Evolutionary conservation across 2,797 vertebrate species (phyloP).

Genomic region (Smutsia gigantea): DNA sequence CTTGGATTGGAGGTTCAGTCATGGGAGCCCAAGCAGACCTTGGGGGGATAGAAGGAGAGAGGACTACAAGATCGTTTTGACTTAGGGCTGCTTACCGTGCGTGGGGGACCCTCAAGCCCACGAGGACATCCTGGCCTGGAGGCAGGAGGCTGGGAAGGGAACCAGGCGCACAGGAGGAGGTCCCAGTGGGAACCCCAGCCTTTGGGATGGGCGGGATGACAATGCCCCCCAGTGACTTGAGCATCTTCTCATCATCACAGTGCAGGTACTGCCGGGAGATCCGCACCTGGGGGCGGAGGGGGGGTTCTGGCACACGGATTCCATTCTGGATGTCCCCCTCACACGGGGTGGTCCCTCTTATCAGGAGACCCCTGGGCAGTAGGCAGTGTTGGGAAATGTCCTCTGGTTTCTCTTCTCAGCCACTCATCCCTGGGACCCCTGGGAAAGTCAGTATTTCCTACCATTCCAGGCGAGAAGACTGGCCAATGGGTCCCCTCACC

Average conservation of each 20-base stretch:
- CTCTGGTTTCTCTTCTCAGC: neutral
- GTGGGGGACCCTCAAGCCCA: neutral
- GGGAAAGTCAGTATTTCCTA: neutral
- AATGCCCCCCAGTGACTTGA: neutral
- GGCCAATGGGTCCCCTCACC: neutral
- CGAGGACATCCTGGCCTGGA: neutral
- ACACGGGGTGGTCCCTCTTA: neutral
- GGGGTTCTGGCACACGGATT: neutral
- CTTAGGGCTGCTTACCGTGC: constrained; percentile 66
- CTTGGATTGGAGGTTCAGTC: neutral
- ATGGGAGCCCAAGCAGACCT: neutral
- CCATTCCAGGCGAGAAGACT: neutral
- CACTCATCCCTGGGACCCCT: neutral
- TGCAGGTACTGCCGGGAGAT: constrained; percentile 51
- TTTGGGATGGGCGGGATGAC: constrained; percentile 76
- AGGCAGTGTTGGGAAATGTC: neutral
- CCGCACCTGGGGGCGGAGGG: constrained; percentile 33
- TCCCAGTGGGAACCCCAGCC: rapidly evolving
- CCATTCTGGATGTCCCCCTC: neutral
- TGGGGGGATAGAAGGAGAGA: neutral
- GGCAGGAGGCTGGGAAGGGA: neutral
- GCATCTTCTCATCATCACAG: constrained; percentile 56
- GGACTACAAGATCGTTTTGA: neutral
- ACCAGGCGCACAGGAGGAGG: neutral
- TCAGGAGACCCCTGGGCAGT: neutral